Conservation (phyloP, 2,888 invertebrate species). For the Leucozona laternaria region DNA sequence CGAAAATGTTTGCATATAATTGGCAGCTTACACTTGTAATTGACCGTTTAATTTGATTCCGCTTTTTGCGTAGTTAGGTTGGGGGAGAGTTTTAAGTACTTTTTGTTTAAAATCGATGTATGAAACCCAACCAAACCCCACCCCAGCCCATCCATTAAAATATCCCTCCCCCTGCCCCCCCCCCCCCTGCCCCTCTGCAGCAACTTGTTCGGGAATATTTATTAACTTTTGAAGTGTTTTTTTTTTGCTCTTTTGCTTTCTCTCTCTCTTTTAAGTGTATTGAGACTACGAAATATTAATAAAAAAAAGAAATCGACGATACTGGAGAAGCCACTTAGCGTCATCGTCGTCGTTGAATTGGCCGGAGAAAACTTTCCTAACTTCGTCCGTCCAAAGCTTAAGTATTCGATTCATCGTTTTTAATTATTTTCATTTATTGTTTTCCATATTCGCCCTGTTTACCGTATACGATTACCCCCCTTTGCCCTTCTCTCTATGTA, state of each 20-base stretch:
- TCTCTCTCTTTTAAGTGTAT: neutral
- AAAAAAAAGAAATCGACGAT: slow-evolving; percentile 37
- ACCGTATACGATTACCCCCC: neutral
- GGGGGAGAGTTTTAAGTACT: slow-evolving; percentile 30
- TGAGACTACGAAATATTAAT: slow-evolving; percentile 19
- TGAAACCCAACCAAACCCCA: slow-evolving; percentile 11
- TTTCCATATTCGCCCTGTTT: slow-evolving; percentile 20
- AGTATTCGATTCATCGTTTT: slow-evolving; percentile 64
- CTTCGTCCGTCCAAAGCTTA: slow-evolving; percentile 63
- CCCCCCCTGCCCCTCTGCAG: too few relatives aligned
- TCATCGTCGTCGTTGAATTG: slow-evolving; percentile 17
- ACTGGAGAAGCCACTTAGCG: slow-evolving; percentile 22
- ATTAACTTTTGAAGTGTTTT: slow-evolving; percentile 66
- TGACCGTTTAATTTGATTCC: slow-evolving; percentile 44
- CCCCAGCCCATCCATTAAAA: slow-evolving; percentile 19
- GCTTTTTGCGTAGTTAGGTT: neutral
- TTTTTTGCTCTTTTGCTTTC: slow-evolving; percentile 24
- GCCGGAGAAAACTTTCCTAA: slow-evolving; percentile 55
- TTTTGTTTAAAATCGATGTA: slow-evolving; percentile 51
- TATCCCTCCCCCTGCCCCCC: neutral
- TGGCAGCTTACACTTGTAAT: slow-evolving; percentile 48
- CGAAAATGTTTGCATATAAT: slow-evolving; percentile 28
- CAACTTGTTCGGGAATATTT: slow-evolving; percentile 34
- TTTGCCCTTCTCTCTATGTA: neutral
- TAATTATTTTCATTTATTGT: slow-evolving; percentile 72